A percentile compares a stretch with the other conserved stretches of the same genome.
Conservation (phyloP, 2,797 vertebrate species). For the Karalla daura region DNA sequence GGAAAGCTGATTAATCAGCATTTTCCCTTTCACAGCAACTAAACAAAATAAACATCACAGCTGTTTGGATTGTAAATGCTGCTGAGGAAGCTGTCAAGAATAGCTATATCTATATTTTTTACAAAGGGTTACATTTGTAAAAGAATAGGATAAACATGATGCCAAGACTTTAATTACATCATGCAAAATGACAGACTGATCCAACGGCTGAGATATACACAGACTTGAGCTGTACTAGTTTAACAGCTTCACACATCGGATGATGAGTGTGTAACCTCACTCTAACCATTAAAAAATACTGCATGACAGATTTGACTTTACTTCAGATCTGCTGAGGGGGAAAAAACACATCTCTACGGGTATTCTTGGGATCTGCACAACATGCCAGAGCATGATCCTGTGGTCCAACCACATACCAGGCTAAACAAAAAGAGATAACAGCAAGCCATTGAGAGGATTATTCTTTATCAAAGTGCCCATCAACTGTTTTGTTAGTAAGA, state of each 20-base stretch:
- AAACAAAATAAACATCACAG: background rate
- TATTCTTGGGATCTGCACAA: background rate
- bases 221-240: background rate
- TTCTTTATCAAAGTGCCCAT: background rate
- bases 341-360: too few species aligned
- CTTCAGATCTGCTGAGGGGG: too few species aligned
- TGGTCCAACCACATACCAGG: conserved; percentile 45
- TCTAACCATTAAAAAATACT: background rate
- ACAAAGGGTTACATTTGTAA: background rate
- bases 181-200: background rate
- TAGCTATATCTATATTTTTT: background rate
- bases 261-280: background rate
- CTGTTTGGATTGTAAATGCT: background rate
- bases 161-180: background rate
- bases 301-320: too few species aligned
- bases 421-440: background rate
- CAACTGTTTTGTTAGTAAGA: background rate
- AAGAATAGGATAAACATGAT: background rate
- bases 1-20: background rate
- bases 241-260: background rate
- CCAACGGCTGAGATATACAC: background rate
- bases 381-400: conserved; percentile 47
- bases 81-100: background rate
- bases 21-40: background rate
- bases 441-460: background rate